A percentile compares a stretch with the other conserved stretches of the same genome.
These are phyloP conservation scores for Mimas tiliae DNA, from an alignment of 2,888 invertebrate species.

Conservation along the genomic window DNA sequence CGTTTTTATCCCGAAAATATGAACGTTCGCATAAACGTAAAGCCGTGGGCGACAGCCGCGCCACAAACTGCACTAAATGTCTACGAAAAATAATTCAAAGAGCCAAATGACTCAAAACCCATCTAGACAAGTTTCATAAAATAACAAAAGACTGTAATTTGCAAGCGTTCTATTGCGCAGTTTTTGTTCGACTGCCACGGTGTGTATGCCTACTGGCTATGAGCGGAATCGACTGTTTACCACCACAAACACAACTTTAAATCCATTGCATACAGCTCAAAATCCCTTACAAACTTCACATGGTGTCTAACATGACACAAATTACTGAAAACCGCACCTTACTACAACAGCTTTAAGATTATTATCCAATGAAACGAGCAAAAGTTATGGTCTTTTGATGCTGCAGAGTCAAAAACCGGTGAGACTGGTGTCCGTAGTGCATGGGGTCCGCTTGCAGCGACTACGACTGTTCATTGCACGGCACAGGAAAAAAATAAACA, in stretches of 20 bases:
- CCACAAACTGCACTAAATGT: constrained; percentile 9
- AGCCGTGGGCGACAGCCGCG: background rate
- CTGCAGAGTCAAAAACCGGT: constrained; percentile 8
- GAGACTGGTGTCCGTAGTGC: constrained; percentile 15
- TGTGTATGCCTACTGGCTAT: constrained; percentile 13
- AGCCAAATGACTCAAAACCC: constrained; percentile 27
- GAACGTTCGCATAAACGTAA: background rate
- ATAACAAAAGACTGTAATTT: constrained; percentile 25
- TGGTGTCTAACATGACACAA: background rate
- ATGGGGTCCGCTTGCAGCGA: constrained; percentile 21
- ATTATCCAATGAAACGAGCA: background rate
- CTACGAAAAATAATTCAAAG: constrained; percentile 21
- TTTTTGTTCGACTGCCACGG: constrained; percentile 15
- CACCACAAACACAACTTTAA: constrained; percentile 1
- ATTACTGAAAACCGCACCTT: background rate
- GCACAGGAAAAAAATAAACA: constrained; percentile 21
- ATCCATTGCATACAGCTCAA: background rate
- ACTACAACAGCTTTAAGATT: background rate
- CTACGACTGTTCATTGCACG: constrained; percentile 19
- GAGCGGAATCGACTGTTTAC: background rate
- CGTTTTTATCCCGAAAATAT: background rate
- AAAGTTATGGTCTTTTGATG: constrained; percentile 3
- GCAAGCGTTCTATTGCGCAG: constrained; percentile 24
- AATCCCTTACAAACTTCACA: background rate
- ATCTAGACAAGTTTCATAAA: constrained; percentile 30